Base-by-base conservation (phyloP, 2,888 invertebrate genomes). In the Cloeon dipterum region DNA sequence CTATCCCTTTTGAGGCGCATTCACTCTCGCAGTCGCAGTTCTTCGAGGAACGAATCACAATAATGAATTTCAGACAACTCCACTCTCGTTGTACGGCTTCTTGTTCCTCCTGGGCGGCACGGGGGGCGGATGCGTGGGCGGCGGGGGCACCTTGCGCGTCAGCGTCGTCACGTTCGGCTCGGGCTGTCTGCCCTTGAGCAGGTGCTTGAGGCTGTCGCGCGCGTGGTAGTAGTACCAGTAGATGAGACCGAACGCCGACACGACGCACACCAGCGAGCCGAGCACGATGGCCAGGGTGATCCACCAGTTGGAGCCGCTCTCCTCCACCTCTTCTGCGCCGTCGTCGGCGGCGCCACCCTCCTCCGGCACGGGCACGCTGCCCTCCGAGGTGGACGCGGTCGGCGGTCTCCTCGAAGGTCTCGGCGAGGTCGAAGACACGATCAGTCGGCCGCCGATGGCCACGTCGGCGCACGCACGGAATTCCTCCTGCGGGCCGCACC, bases 401-500 rank as follows among this genome's bases (percentile, higher is more conserved):
- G 56, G 61, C 4, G 61, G 57, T 38, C 56, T 52, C 1, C 58
- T 54, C 36, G 64, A 52, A 43, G 56, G 52, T 46, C 62, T 55
- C 51, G 52, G 51, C 43, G 25, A 43, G 42, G n/a, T 38, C 41
- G 17, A 40, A 38, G 20, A 40, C 34, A 26, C 40, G 41, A 4
- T 36, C 40, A n/a, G 11, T 11, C 25, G 34, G 11, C 21, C 26
- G 3, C 70, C 70, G 26, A 86, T 71, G 13, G 73, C 63, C 32
- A 83, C 71, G 49, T 86, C 85, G 0, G 85, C 74, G 46, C 85
- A 85, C 0, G 79, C 76, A 16, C 85, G 65, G 49, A 86, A 86
- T 50, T 85, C 82, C 52, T 86, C 86, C 51, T 86, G 86, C 0
- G 77, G 77, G 0, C 86, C 86, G 50, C 86, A 86, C 0, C 86